A percentile compares a stretch with the other conserved stretches of the same genome.
Conservation (phyloP, 2,797 vertebrate genomes). For the Hoplostethus atlanticus region DNA sequence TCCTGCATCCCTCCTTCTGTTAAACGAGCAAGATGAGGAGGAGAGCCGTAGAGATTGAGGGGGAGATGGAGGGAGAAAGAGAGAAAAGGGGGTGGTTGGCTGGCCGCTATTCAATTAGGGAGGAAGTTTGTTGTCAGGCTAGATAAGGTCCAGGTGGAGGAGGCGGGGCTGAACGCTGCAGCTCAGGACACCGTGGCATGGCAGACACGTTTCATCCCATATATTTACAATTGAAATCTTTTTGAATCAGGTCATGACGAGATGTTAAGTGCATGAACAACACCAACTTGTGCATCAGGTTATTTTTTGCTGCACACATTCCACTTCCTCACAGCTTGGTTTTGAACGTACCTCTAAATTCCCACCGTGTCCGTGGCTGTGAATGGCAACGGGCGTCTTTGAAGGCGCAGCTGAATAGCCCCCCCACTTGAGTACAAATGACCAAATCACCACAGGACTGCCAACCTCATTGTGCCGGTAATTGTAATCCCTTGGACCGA, state of each 20-base stretch:
- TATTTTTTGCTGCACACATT: conserved; percentile 14
- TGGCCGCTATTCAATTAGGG: conserved; percentile 57
- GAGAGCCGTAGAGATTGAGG: conserved; percentile 18
- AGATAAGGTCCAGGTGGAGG: conserved; percentile 68
- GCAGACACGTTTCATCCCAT: not conserved
- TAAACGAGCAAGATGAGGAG: conserved; percentile 53
- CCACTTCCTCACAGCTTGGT: conserved; percentile 29
- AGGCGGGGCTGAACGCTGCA: conserved; percentile 24
- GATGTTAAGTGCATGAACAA: not conserved
- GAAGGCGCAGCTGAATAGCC: conserved; percentile 57
- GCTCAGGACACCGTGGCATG: not conserved
- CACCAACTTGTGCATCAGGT: not conserved
- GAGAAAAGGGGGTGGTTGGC: not conserved
- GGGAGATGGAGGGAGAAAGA: no score
- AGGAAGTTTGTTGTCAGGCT: conserved; percentile 49
- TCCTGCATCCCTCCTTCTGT: conserved; percentile 17
- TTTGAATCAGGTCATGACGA: not conserved
- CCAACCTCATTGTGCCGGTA: conserved; percentile 79
- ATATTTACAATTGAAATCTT: not conserved
- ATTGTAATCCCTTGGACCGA: conserved; percentile 83
- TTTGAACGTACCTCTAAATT: conserved; percentile 44
- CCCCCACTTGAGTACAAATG: conserved; percentile 70
- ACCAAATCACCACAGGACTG: conserved; percentile 71
- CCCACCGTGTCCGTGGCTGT: conserved; percentile 39
- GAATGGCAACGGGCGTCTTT: conserved; percentile 58